Conservation (phyloP, 1,140 invertebrate genomes). For the Plodia interpunctella region DNA sequence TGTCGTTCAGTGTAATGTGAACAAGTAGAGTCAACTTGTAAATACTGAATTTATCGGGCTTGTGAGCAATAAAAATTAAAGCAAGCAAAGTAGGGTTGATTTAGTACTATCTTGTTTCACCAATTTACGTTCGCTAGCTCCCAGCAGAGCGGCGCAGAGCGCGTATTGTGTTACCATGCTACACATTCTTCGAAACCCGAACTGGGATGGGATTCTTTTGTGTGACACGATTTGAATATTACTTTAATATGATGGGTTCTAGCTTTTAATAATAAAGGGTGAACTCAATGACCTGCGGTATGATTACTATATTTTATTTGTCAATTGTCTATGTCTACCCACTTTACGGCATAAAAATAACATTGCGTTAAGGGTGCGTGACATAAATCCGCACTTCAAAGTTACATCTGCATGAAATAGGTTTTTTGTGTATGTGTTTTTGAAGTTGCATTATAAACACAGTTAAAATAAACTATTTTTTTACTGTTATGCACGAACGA, state of each 20-base stretch:
- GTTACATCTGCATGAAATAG: neutral
- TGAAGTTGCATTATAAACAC: no score
- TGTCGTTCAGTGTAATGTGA: neutral
- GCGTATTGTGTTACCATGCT: conserved; percentile 63
- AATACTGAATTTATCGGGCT: neutral
- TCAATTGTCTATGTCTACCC: neutral
- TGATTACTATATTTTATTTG: neutral
- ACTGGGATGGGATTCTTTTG: conserved; percentile 63
- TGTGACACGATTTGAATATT: conserved; percentile 67
- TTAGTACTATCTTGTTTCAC: conserved; percentile 26
- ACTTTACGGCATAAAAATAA: neutral
- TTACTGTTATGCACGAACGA: neutral
- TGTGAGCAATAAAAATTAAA: conserved; percentile 3
- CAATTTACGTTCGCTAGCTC: conserved; percentile 38
- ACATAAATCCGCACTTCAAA: neutral
- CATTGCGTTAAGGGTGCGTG: neutral
- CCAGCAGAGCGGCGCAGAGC: conserved; percentile 31
- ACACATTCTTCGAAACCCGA: conserved; percentile 65
- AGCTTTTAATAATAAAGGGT: conserved; percentile 46
- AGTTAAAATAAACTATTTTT: neutral
- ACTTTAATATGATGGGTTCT: conserved; percentile 55
- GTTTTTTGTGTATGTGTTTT: no score
- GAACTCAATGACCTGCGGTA: neutral
- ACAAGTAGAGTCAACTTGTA: neutral
- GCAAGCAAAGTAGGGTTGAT: conserved; percentile 10